Percentiles rank a stretch among this genome's conserved stretches.
Conservation (phyloP, 2,888 invertebrate species). For the Eupithecia abbreviata region DNA sequence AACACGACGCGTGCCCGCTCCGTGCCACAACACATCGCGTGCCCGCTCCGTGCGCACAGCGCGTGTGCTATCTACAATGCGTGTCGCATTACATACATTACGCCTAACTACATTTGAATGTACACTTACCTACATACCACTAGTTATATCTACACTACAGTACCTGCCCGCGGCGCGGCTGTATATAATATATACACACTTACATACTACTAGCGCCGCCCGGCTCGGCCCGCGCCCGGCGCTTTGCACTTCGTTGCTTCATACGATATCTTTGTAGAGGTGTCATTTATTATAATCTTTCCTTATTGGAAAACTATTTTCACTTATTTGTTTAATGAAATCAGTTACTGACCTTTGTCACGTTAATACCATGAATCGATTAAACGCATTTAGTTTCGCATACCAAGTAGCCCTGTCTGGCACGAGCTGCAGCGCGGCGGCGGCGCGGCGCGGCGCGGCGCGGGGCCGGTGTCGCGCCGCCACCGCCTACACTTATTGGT, state of each 20-base stretch:
- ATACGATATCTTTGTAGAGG: background rate
- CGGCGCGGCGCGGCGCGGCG: too few relatives aligned
- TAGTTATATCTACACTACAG: slow-evolving; percentile 29
- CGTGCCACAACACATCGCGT: slow-evolving; percentile 33
- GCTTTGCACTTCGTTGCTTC: too few relatives aligned
- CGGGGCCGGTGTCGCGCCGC: too few relatives aligned
- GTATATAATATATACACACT: too few relatives aligned
- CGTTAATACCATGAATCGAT: background rate
- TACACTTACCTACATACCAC: slow-evolving; percentile 34
- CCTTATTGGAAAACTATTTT: background rate
- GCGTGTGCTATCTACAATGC: slow-evolving; percentile 35
- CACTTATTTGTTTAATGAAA: background rate
- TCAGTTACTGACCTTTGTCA: background rate
- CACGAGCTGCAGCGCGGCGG: too few relatives aligned
- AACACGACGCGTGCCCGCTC: background rate
- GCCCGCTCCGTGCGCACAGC: slow-evolving; percentile 22
- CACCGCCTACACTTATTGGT: too few relatives aligned
- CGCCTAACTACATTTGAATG: slow-evolving; percentile 37
- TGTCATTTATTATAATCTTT: background rate
- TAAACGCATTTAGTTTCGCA: background rate
- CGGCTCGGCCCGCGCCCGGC: too few relatives aligned
- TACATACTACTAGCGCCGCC: too few relatives aligned
- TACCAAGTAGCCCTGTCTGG: background rate
- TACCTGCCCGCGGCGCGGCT: background rate
- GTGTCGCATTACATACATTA: slow-evolving; percentile 31